Percentiles rank a stretch among this genome's conserved stretches.
phyloP scores from a whole-genome alignment of 2,888 invertebrate genomes.

The Laspeyria flexula region DNA sequence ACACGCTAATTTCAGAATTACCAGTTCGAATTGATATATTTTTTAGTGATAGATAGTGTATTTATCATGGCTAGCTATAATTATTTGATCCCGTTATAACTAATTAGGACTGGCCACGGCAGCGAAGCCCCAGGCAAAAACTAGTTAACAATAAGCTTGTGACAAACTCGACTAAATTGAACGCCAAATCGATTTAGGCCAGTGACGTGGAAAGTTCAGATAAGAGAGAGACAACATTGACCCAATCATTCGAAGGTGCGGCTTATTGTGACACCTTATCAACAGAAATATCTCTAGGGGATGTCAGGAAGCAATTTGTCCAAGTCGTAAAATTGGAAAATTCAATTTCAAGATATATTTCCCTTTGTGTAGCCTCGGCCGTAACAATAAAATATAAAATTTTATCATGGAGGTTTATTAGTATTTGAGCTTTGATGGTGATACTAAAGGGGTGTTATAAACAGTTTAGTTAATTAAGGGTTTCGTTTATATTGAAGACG shows the following conservation, averaged over 20 bases:
- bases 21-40: no score
- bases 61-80: no score
- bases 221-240: constrained; percentile 57
- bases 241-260: constrained; percentile 40
- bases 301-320: constrained; percentile 54
- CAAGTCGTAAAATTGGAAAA: constrained; percentile 50
- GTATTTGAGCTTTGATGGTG: no score
- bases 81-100: no score
- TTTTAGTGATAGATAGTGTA: no score
- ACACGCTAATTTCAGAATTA: no score
- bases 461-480: no score
- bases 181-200: constrained; percentile 39
- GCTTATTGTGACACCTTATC: constrained; percentile 40
- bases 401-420: no score
- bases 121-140: no score
- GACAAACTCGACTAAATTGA: neutral
- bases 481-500: neutral
- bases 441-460: no score
- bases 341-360: constrained; percentile 31
- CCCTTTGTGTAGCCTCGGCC: neutral
- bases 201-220: constrained; percentile 51
- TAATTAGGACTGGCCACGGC: no score
- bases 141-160: neutral
- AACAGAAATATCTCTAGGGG: constrained; percentile 36
- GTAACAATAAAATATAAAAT: neutral